These are phyloP conservation scores for Alligator sinensis DNA, from an alignment of 2,113 vertebrate species.

Conservation along the genomic window DNA sequence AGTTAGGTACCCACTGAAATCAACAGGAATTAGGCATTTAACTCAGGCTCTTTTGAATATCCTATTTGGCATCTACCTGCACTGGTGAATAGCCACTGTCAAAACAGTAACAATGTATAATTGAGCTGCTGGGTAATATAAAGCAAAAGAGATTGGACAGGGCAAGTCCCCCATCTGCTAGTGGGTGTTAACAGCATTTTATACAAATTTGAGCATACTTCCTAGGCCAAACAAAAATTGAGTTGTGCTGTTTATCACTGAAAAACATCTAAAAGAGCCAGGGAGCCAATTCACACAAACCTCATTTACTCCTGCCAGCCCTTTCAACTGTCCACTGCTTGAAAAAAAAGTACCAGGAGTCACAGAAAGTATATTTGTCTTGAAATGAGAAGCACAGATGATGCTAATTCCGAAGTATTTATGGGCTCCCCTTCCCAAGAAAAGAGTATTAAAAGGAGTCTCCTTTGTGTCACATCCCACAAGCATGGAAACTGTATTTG, in stretches of 20 bases:
- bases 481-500: background rate
- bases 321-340: background rate
- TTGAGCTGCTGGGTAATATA: background rate
- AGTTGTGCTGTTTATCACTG: background rate
- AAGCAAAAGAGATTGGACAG: background rate
- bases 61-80: background rate
- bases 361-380: background rate
- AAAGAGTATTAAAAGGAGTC: background rate
- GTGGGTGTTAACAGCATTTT: background rate
- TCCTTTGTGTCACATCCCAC: background rate
- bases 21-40: background rate
- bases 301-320: background rate
- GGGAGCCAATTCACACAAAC: background rate
- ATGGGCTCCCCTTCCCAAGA: background rate
- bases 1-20: background rate
- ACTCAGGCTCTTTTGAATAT: background rate
- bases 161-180: background rate
- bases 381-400: background rate
- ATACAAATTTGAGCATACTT: background rate
- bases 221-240: background rate
- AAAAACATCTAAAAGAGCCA: background rate
- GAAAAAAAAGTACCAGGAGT: background rate
- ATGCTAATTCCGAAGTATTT: background rate
- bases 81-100: background rate
- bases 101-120: background rate